Percentiles rank a stretch among this genome's conserved stretches.
Evolutionary conservation across 2,113 vertebrate species (phyloP).

Genomic region (Poeciliopsis occidentalis): DNA sequence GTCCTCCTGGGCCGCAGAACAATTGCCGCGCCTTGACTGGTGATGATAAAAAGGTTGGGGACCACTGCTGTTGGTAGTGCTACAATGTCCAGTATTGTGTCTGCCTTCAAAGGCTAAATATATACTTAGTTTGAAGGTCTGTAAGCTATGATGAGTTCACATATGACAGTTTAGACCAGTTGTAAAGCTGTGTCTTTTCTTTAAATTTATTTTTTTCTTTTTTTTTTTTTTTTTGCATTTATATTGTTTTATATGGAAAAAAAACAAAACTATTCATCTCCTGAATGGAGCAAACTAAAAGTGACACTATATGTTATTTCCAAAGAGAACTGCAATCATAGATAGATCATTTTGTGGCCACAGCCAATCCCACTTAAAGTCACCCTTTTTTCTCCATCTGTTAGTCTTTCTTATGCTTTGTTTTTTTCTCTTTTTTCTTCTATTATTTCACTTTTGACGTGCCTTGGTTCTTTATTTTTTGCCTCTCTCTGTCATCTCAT

Average conservation of each 20-base stretch:
- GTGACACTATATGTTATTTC: constrained; percentile 66
- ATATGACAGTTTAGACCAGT: constrained; percentile 53
- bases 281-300: constrained; percentile 51
- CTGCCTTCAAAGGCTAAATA: constrained; percentile 41
- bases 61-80: constrained; percentile 16
- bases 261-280: constrained; percentile 47
- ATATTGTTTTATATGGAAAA: constrained; percentile 47
- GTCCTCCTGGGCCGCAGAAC: no score
- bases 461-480: constrained; percentile 20
- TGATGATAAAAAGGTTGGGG: no score
- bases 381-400: constrained; percentile 32
- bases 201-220: constrained; percentile 49
- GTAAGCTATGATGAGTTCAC: constrained; percentile 43
- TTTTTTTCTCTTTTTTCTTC: constrained; percentile 17
- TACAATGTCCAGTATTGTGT: constrained; percentile 11
- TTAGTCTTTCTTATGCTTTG: constrained; percentile 5
- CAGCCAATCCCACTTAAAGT: constrained; percentile 44
- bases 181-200: constrained; percentile 50
- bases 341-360: constrained; percentile 47
- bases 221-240: constrained; percentile 41
- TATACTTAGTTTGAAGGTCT: constrained; percentile 57
- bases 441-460: constrained; percentile 47
- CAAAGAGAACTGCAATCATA: constrained; percentile 56
- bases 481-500: constrained; percentile 38
- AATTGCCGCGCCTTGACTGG: no score